Evolutionary conservation across 2,113 vertebrate genomes (phyloP), one percentile per base, ranked within the genome.

Genomic region (Microcebus tavaratra): DNA sequence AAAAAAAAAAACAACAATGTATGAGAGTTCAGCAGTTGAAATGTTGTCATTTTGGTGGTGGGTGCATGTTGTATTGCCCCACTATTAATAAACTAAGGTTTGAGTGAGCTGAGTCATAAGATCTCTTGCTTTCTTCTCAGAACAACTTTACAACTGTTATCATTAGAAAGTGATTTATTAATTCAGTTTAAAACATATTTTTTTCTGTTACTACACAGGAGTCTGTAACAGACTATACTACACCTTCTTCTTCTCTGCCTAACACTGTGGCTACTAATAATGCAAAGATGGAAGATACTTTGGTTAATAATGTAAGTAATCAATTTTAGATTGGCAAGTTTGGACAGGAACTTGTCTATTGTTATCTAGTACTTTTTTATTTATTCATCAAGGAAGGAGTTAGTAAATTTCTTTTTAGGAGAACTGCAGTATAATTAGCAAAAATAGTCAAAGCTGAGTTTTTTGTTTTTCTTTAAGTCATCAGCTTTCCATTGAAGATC

Each of bases 121-220:
- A 8, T 80, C 29, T 55, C 18, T 76, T 81, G 20, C 23, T 89
- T 91, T 91, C 31, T 55, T 93, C 70, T 57, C 31, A 48, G 53
- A 90, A n/a, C 57, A 63, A 42, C 48, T 91, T 90, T 61, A 88
- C 10, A 90, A 0, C 39, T 85, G 0, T 68, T 68, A 1, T 90
- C 61, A 21, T 76, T 84, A 72, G 55, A 89, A 97, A 82, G 14
- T 91, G 63, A 83, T 57, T 93, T 72, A 36, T 21, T 59, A 29
- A 89, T 98, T 96, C 93, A 95, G 94, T 87, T 97, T 97, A 96
- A 98, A 98, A 98, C 90, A 34, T 97, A 98, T 97, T 98, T 98
- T 98, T 79, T 65, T 67, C 85, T 95, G 20, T 96, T 94, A 78
- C 63, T 92, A 2, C 96, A 92, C 98, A 36, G 36, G 36, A 36